Conservation (phyloP, 2,888 invertebrate species). For the Caenorhabditis virilis region DNA sequence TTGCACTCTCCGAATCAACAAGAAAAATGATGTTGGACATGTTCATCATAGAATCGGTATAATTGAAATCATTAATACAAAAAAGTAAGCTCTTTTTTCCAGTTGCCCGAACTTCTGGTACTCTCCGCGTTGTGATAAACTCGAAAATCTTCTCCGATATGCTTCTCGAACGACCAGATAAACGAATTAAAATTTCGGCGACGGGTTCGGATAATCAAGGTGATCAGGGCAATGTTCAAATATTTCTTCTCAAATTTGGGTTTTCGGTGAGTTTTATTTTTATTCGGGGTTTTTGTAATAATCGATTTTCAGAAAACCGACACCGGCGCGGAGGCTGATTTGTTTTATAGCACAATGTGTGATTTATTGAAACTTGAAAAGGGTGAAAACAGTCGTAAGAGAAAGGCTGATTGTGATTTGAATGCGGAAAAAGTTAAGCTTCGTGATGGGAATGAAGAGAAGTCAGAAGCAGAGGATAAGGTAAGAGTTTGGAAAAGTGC, state of each 20-base stretch:
- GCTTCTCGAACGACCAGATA: slow-evolving; percentile 59
- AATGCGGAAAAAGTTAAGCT: too few relatives aligned
- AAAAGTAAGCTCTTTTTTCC: slow-evolving; percentile 11
- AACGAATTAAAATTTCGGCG: slow-evolving; percentile 46
- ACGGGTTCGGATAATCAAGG: too few relatives aligned
- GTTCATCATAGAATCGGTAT: slow-evolving; percentile 44
- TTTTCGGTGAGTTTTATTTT: slow-evolving; percentile 28
- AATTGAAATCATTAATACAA: neutral
- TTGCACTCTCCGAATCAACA: slow-evolving; percentile 42
- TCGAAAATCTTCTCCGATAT: slow-evolving; percentile 60
- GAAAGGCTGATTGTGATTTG: too few relatives aligned
- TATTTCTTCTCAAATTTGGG: slow-evolving; percentile 60
- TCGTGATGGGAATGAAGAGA: too few relatives aligned
- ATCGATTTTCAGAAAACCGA: slow-evolving; percentile 19
- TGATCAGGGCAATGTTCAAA: too few relatives aligned
- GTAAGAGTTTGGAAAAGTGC: too few relatives aligned
- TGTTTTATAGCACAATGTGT: slow-evolving; percentile 25
- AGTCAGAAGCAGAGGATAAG: too few relatives aligned
- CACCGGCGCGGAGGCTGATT: slow-evolving; percentile 19
- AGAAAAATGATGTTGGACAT: slow-evolving; percentile 26
- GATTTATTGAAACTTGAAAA: slow-evolving; percentile 35
- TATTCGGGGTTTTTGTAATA: neutral
- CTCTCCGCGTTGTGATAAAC: slow-evolving; percentile 62
- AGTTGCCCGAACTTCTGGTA: slow-evolving; percentile 65
- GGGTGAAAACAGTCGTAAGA: slow-evolving; percentile 28